phyloP scores from a whole-genome alignment of 35 echinoderm and acorn worm genomes.

The Chiridota heheva region DNA sequence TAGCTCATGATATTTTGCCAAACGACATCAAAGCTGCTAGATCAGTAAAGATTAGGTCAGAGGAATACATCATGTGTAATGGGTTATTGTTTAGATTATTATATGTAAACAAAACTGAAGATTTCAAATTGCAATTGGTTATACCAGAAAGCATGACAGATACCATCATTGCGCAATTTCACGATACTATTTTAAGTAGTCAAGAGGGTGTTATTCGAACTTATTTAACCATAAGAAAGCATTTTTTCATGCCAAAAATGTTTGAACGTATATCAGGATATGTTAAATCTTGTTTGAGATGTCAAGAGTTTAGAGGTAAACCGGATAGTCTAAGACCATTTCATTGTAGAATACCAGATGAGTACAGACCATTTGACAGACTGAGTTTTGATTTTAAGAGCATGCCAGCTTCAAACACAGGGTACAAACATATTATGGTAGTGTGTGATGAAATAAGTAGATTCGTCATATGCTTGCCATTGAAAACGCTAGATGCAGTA shows the following conservation, averaged over 20 bases:
- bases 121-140: too few relatives aligned
- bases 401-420: background rate
- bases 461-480: too few relatives aligned
- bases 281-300: conserved; percentile 24
- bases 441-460: too few relatives aligned
- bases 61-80: background rate
- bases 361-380: conserved; percentile 37
- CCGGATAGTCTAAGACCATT: too few relatives aligned
- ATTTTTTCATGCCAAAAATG: conserved; percentile 24
- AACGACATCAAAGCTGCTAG: background rate
- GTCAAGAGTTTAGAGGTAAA: conserved; percentile 15
- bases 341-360: conserved; percentile 28
- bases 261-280: conserved; percentile 14
- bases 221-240: conserved; percentile 3
- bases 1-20: conserved; percentile 19
- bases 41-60: background rate
- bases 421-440: too few relatives aligned
- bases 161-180: conserved; percentile 4
- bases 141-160: too few relatives aligned
- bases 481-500: too few relatives aligned
- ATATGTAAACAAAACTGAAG: background rate
- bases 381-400: conserved; percentile 34
- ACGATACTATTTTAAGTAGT: conserved; percentile 22
- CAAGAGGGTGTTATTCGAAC: conserved; percentile 14
- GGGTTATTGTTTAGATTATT: background rate